Conservation (phyloP, 1,140 invertebrate genomes). For the Pentalonia nigronervosa region DNA sequence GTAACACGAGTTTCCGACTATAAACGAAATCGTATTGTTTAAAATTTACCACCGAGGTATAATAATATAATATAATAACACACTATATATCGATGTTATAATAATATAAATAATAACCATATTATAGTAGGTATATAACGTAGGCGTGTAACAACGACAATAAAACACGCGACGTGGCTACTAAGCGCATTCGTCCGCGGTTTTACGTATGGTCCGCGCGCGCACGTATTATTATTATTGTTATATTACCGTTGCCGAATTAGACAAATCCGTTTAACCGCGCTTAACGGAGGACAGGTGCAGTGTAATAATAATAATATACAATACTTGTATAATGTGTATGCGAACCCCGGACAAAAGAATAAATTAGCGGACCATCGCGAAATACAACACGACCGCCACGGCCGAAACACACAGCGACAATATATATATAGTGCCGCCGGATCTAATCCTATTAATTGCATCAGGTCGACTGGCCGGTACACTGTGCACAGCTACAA, state of each 20-base stretch:
- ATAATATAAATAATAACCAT: too few species aligned
- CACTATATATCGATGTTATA: background rate
- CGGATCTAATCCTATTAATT: slow-evolving; percentile 51
- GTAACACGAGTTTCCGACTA: background rate
- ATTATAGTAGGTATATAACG: background rate
- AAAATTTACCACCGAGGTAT: background rate
- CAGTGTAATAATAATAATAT: background rate
- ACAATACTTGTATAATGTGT: background rate
- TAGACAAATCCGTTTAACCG: slow-evolving; percentile 31
- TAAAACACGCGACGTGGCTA: background rate
- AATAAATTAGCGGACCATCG: slow-evolving; percentile 17
- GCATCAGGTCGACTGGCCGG: background rate
- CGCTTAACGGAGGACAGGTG: background rate
- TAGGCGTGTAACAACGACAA: background rate
- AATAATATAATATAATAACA: background rate
- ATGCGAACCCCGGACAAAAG: slow-evolving; percentile 13
- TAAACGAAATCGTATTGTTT: background rate
- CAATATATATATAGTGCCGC: background rate
- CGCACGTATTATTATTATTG: background rate
- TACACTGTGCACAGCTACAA: background rate
- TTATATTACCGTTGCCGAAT: background rate
- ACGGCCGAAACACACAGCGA: background rate
- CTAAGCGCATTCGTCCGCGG: background rate
- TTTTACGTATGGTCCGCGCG: background rate
- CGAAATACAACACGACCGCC: slow-evolving; percentile 19